Conservation (phyloP, 2,888 invertebrate genomes). For the Acanthosepion pharaonis region DNA sequence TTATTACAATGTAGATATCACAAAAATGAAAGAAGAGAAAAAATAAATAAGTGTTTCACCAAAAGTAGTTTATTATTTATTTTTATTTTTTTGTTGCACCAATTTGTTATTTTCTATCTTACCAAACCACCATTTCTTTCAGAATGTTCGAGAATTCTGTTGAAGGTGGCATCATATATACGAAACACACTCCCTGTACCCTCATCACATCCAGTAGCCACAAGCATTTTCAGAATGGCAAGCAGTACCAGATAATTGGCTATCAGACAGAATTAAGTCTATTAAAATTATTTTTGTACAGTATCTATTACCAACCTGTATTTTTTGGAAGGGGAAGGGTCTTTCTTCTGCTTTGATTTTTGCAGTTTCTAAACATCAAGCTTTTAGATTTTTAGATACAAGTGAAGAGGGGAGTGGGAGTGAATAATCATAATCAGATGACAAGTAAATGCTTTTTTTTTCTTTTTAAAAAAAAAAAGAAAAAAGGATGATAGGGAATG, state of each 20-base stretch:
- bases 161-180: neutral
- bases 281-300: neutral
- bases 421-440: neutral
- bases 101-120: neutral
- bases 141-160: neutral
- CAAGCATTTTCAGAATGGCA: neutral
- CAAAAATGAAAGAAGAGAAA: neutral
- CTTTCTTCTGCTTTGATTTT: neutral
- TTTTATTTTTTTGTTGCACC: neutral
- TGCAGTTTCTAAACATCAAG: neutral
- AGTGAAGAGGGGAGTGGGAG: neutral
- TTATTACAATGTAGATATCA: too few species aligned
- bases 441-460: too few species aligned
- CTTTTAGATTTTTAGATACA: neutral
- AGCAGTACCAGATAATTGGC: neutral
- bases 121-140: neutral
- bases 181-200: neutral
- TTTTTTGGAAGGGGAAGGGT: too few species aligned
- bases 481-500: neutral
- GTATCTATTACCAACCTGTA: neutral
- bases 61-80: neutral
- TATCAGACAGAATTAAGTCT: neutral
- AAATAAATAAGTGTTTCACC: neutral
- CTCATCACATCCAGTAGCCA: neutral
- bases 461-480: neutral